A percentile compares a stretch with the other conserved stretches of the same genome.
Conservation (phyloP, 2,888 invertebrate species). For the Catocala nupta region DNA sequence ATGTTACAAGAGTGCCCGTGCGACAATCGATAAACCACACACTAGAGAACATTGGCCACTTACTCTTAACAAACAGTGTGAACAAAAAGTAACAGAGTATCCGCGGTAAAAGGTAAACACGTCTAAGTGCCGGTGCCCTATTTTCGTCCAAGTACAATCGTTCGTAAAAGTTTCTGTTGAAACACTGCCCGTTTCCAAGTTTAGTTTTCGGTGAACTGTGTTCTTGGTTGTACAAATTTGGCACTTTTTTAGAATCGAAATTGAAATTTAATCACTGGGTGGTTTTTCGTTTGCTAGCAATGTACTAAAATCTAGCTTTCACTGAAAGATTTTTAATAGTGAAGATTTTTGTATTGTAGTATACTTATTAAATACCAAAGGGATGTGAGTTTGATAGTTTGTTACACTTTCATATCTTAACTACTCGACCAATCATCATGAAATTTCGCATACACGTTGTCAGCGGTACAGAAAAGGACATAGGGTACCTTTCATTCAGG, state of each 20-base stretch:
- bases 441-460: too few relatives aligned
- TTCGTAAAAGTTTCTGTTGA: background rate
- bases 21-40: slow-evolving; percentile 19
- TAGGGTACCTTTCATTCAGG: too few relatives aligned
- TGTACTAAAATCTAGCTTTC: too few relatives aligned
- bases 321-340: too few relatives aligned
- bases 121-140: slow-evolving; percentile 58
- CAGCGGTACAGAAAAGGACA: too few relatives aligned
- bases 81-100: slow-evolving; percentile 52
- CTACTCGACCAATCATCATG: too few relatives aligned
- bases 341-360: too few relatives aligned
- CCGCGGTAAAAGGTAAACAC: slow-evolving; percentile 53
- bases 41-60: slow-evolving; percentile 17
- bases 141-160: slow-evolving; percentile 27
- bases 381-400: too few relatives aligned
- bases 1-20: background rate
- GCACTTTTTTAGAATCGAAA: background rate
- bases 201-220: background rate
- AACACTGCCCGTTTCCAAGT: background rate
- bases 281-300: too few relatives aligned
- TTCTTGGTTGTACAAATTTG: background rate
- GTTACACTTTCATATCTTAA: too few relatives aligned
- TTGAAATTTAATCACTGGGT: too few relatives aligned
- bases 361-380: too few relatives aligned
- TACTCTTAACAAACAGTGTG: slow-evolving; percentile 6